Evolutionary conservation across 2,888 invertebrate genomes (phyloP).

Genomic region (Orchestes rusci): DNA sequence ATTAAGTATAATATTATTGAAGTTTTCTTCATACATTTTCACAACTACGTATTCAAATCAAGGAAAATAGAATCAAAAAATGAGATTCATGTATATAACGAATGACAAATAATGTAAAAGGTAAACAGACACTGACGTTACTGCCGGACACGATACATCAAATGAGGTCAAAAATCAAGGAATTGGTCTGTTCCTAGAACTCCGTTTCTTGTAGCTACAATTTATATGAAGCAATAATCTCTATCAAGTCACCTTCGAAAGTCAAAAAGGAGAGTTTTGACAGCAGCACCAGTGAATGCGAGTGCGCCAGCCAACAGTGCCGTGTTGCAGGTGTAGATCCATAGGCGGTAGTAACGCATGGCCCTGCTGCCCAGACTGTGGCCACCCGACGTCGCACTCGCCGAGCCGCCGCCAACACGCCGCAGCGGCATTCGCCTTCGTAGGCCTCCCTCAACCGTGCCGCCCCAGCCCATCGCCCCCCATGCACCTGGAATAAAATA

Average conservation of each 20-base stretch:
- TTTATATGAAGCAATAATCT: too few relatives aligned
- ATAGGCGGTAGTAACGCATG: constrained; percentile 80
- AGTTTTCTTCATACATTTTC: too few relatives aligned
- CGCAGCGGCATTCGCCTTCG: constrained; percentile 46
- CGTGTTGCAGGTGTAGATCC: constrained; percentile 74
- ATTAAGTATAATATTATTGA: too few relatives aligned
- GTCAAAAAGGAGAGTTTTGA: constrained; percentile 61
- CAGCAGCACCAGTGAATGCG: constrained; percentile 71
- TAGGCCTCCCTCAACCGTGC: constrained; percentile 44
- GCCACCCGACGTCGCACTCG: constrained; percentile 52
- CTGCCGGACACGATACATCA: too few relatives aligned
- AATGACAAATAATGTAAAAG: too few relatives aligned
- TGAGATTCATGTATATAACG: too few relatives aligned
- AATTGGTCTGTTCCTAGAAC: too few relatives aligned
- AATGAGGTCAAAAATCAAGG: too few relatives aligned
- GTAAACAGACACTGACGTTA: too few relatives aligned
- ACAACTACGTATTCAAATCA: too few relatives aligned
- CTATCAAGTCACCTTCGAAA: constrained; percentile 52
- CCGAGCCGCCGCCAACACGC: constrained; percentile 49
- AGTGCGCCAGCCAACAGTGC: constrained; percentile 77
- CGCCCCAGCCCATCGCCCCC: constrained; percentile 46
- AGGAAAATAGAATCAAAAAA: too few relatives aligned
- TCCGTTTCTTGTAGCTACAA: too few relatives aligned
- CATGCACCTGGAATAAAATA: constrained; percentile 50
- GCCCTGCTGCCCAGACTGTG: constrained; percentile 43